These are phyloP conservation scores for Brachypalpus laphriformis DNA, from an alignment of 2,888 invertebrate species.

Conservation along the genomic window DNA sequence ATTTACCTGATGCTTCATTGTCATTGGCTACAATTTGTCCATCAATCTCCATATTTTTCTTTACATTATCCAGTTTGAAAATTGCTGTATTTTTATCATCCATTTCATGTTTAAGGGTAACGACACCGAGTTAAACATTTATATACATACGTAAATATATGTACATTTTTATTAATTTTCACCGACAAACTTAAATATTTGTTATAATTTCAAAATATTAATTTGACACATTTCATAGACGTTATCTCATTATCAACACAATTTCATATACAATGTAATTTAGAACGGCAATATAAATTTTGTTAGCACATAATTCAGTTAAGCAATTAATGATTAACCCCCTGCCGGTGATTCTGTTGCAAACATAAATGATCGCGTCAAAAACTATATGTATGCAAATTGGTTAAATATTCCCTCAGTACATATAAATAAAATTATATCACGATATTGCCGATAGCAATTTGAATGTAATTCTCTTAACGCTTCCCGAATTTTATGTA, in stretches of 20 bases:
- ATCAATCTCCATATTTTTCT: not conserved
- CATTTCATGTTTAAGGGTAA: no score
- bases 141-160: not conserved
- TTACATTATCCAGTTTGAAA: conserved; percentile 1
- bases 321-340: not conserved
- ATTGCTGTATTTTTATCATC: not conserved
- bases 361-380: not conserved
- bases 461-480: no score
- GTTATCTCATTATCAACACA: no score
- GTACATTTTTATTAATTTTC: no score
- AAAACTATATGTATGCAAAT: not conserved
- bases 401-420: not conserved
- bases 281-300: no score
- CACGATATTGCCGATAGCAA: not conserved
- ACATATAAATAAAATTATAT: not conserved
- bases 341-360: not conserved
- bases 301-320: no score
- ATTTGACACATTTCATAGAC: no score
- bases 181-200: not conserved
- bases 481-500: not conserved
- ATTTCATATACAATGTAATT: no score
- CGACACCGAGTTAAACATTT: no score
- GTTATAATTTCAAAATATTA: not conserved
- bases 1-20: conserved; percentile 42
- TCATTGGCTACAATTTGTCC: not conserved